Base-by-base conservation (phyloP, 30 jellyfish, hydroid and myxozoan species). In the Hydra vulgaris region DNA sequence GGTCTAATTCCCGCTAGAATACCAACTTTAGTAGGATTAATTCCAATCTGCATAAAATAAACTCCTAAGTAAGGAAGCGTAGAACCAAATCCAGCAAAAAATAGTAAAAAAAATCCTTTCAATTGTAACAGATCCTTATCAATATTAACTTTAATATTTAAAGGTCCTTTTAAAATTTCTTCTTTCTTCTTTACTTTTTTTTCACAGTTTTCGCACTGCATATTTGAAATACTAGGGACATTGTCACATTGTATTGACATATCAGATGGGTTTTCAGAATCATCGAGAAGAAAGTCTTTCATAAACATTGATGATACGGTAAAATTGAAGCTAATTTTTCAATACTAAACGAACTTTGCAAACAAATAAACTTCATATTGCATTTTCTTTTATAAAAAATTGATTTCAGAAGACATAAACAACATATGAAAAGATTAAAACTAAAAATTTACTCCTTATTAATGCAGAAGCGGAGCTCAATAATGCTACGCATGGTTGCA, bases 1-100 rank as follows among this genome's bases (percentile, higher is more conserved):
- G 99, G 99, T 55, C 99, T 83, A 53, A 89, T 96, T 17, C 99
- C 99, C 0, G 99, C 99, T 27, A 95, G 56, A 15, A 89, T 71
- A 17, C 99, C 99, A 22, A 89, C 99, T 17, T 84, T 88, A 54
- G 95, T 72, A 4, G 99, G 97, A 72, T 95, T 95, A 56, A 95
- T 85, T 19, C 99, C 99, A 23, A 88, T 74, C 70, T 95, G 99
- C 77, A 86, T 89, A 83, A 95, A 95, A 72, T 95, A 95, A 20
- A 95, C 80, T 15, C 97, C 99, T 66, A 95, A 70, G 53, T 95
- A 95, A 1, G 99, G 99, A 72, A 88, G 88, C 0, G 97, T 95
- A 18, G 99, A 68, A 25, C 99, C 99, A 86, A 88, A 95, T 4
- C 97, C 97, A 1, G 90, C 97, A 80, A 92, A 92, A 77, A 95